Percentiles rank a stretch among this genome's conserved stretches.
Evolutionary conservation across 2,113 vertebrate genomes (phyloP).

Genomic region (Phylloscopus trochilus): DNA sequence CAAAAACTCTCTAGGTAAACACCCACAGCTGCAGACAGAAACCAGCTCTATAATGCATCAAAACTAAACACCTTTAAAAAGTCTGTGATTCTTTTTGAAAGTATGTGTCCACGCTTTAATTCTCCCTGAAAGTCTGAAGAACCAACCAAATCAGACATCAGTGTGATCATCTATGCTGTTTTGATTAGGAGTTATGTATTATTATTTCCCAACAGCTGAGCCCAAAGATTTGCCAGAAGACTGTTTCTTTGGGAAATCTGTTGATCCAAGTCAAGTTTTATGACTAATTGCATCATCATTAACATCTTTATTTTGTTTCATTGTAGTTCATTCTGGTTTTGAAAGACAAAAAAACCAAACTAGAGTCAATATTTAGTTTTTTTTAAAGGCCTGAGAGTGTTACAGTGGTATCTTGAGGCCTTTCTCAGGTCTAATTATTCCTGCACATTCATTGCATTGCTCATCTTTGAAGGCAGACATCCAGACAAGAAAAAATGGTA

Average conservation of each 20-base stretch:
- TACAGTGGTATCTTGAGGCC: background rate
- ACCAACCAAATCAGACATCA: background rate
- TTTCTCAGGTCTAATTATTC: background rate
- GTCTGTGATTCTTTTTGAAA: background rate
- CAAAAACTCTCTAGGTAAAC: background rate
- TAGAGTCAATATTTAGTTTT: background rate
- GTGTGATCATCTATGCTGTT: background rate
- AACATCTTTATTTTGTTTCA: background rate
- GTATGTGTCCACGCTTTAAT: background rate
- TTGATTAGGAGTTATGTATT: background rate
- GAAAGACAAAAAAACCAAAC: background rate
- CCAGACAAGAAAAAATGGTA: background rate
- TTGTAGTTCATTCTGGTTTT: background rate
- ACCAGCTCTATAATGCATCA: background rate
- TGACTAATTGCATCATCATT: background rate
- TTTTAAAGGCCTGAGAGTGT: background rate
- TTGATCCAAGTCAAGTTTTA: background rate
- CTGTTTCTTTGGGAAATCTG: background rate
- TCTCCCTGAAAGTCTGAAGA: background rate
- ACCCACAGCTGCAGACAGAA: background rate
- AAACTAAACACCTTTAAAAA: background rate
- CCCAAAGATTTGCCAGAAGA: background rate
- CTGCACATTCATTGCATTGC: background rate
- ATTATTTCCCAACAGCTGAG: background rate
- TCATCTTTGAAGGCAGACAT: background rate